Evolutionary conservation across 1,140 invertebrate genomes (phyloP).

Genomic region (Hylaeus volcanicus): DNA sequence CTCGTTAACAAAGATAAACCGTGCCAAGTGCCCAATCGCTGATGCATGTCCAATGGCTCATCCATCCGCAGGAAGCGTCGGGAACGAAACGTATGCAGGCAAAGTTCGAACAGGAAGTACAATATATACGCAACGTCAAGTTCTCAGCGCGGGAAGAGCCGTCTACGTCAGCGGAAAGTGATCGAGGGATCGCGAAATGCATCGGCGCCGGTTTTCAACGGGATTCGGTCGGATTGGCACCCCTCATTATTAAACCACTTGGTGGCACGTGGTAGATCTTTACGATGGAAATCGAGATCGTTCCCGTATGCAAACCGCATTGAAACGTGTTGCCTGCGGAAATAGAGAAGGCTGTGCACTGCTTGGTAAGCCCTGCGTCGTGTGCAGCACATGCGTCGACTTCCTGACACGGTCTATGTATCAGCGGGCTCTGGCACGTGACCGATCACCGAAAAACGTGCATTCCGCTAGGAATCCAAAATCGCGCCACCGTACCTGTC

Average conservation of each 20-base stretch:
- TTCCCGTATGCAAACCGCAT: slow-evolving; percentile 45
- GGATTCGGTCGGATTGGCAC: slow-evolving; percentile 6
- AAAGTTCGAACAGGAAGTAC: neutral
- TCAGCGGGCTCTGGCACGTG: slow-evolving; percentile 21
- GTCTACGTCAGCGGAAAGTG: slow-evolving; percentile 23
- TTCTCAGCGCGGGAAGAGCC: neutral
- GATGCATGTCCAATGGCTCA: too few relatives aligned
- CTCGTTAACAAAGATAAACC: too few relatives aligned
- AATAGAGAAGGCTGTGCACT: slow-evolving; percentile 16
- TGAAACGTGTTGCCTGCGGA: slow-evolving; percentile 29
- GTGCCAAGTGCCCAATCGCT: too few relatives aligned
- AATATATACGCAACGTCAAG: neutral
- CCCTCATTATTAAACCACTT: slow-evolving; percentile 47
- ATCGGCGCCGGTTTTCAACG: slow-evolving; percentile 35
- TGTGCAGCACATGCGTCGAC: slow-evolving; percentile 26
- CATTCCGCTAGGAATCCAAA: neutral
- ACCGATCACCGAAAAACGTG: slow-evolving; percentile 44
- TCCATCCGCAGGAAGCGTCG: too few relatives aligned
- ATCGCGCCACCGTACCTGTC: neutral
- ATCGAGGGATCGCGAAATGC: slow-evolving; percentile 34
- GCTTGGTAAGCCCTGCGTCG: slow-evolving; percentile 17
- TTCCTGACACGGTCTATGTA: slow-evolving; percentile 31
- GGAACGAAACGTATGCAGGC: neutral
- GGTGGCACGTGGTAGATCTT: slow-evolving; percentile 25
- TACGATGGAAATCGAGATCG: slow-evolving; percentile 42